These are phyloP conservation scores for Hemichromis elongatus DNA, from an alignment of 2,113 vertebrate genomes.

Conservation along the genomic window DNA sequence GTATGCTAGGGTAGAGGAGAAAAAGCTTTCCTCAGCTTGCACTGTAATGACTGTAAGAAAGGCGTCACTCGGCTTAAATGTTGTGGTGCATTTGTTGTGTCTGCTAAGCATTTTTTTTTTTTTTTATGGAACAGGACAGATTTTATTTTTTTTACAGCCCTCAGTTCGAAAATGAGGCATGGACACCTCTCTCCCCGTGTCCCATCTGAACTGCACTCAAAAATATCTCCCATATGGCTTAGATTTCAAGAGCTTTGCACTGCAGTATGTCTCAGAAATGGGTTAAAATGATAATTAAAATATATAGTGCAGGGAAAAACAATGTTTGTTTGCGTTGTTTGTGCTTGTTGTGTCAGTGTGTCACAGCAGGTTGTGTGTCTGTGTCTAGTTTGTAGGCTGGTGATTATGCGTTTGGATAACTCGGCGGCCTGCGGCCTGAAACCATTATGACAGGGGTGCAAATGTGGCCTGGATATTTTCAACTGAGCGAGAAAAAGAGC, in stretches of 20 bases:
- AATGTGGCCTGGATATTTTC: conserved; percentile 57
- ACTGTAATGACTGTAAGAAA: background rate
- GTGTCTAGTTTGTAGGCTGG: background rate
- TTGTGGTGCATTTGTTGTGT: background rate
- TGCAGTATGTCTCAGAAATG: conserved; percentile 59
- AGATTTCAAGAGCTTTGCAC: conserved; percentile 49
- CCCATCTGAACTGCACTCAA: conserved; percentile 9
- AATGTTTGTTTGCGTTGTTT: background rate
- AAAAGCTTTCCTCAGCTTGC: background rate
- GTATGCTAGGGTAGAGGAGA: background rate
- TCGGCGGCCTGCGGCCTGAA: background rate
- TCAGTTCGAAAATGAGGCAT: background rate
- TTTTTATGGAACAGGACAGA: background rate
- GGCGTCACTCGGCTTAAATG: background rate
- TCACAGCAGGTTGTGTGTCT: background rate
- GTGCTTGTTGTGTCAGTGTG: background rate
- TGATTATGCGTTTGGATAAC: conserved; percentile 51
- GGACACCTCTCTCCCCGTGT: background rate
- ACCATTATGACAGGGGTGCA: conserved; percentile 44
- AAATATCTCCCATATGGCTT: conserved; percentile 54
- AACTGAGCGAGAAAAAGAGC: background rate
- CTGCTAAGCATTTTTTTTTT: background rate
- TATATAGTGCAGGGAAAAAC: background rate
- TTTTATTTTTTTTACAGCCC: background rate
- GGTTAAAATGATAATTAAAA: conserved; percentile 55